phyloP scores from a whole-genome alignment of 2,113 vertebrate genomes.

The Ammodramus savannarum region DNA sequence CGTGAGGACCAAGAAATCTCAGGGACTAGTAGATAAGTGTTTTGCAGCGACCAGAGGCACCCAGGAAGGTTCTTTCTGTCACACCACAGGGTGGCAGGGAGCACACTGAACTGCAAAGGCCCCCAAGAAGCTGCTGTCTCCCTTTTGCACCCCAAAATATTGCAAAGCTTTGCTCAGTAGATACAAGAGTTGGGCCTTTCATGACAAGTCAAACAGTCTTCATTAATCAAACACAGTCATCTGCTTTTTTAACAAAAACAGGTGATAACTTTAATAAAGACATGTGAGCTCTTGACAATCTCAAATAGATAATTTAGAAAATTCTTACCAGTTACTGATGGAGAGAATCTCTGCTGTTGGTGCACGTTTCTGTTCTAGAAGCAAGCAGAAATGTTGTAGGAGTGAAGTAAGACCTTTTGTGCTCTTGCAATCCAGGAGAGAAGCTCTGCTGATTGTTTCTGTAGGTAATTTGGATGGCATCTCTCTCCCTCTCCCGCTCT shows the following conservation, averaged over 20 bases:
- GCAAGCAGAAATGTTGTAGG: neutral
- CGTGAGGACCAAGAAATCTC: neutral
- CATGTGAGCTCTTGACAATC: neutral
- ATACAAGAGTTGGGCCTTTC: neutral
- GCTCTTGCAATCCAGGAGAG: neutral
- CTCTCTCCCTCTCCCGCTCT: neutral
- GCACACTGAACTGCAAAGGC: neutral
- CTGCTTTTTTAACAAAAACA: neutral
- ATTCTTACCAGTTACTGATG: constrained; percentile 35
- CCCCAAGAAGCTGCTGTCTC: neutral
- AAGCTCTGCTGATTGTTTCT: neutral
- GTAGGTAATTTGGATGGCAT: constrained; percentile 9
- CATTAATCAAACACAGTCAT: neutral
- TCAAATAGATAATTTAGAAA: neutral
- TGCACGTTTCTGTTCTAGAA: neutral
- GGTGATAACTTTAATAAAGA: neutral
- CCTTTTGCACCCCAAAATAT: neutral
- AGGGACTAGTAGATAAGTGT: neutral
- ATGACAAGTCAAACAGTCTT: neutral
- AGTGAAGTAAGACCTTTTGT: neutral
- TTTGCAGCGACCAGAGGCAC: neutral
- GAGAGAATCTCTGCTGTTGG: neutral
- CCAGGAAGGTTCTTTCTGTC: neutral
- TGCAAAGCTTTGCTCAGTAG: neutral
- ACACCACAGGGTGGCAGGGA: neutral